Percentiles rank a stretch among this genome's conserved stretches.
phyloP scores from a whole-genome alignment of 2,113 vertebrate species.

The Marmota monax region DNA sequence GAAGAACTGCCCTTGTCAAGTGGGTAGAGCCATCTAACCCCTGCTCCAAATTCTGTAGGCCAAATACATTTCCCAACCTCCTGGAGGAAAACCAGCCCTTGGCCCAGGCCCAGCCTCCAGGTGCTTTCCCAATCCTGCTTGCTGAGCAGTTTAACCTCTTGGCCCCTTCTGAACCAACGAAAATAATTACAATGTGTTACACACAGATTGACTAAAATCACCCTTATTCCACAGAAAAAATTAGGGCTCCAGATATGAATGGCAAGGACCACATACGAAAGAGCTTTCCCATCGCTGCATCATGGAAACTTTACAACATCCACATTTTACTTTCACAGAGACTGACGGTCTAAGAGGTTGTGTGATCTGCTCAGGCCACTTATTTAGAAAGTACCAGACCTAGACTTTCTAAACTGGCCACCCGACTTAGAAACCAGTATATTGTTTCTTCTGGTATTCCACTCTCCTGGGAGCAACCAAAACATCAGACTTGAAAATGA shows the following conservation, averaged over 20 bases:
- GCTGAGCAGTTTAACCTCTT: conserved; percentile 49
- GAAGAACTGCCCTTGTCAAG: background rate
- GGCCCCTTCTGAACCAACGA: conserved; percentile 5
- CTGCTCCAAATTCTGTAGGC: conserved; percentile 47
- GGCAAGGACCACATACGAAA: background rate
- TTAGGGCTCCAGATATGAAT: background rate
- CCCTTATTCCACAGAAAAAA: conserved; percentile 12
- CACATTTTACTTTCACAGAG: background rate
- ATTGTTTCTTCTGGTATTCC: background rate
- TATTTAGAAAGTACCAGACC: background rate
- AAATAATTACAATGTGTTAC: conserved; percentile 38
- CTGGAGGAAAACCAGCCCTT: background rate
- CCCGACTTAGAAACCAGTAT: background rate
- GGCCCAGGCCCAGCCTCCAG: conserved; percentile 13
- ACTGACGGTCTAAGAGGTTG: background rate
- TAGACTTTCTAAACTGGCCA: background rate
- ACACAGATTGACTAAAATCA: conserved; percentile 25
- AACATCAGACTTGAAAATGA: background rate
- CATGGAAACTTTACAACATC: too few relatives aligned
- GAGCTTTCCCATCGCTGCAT: too few relatives aligned
- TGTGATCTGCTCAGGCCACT: background rate
- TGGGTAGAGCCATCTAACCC: background rate
- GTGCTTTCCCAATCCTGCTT: conserved; percentile 44
- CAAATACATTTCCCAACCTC: conserved; percentile 47
- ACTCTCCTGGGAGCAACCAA: background rate